Percentiles rank a stretch among this genome's conserved stretches.
These are phyloP conservation scores for Toxotes lorentzi DNA, from an alignment of 2,797 vertebrate genomes.

Conservation along the genomic window DNA sequence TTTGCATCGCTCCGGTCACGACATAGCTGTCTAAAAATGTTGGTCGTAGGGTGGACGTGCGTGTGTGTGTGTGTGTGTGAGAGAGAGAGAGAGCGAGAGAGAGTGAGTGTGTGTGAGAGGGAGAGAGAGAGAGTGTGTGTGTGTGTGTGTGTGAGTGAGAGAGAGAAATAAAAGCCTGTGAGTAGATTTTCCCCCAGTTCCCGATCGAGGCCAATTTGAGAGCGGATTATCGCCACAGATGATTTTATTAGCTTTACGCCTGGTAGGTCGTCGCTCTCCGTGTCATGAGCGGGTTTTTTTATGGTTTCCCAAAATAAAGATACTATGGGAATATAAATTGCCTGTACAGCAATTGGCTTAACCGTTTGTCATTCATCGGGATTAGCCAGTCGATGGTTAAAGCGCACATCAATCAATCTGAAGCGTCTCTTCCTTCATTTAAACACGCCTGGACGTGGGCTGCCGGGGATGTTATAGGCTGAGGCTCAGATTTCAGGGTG, in stretches of 20 bases:
- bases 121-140: not conserved
- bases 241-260: conserved; percentile 71
- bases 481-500: conserved; percentile 48
- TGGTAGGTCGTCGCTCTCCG: conserved; percentile 67
- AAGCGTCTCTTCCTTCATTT: conserved; percentile 57
- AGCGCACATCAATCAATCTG: conserved; percentile 79
- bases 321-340: conserved; percentile 78
- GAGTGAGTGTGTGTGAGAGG: not conserved
- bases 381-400: conserved; percentile 81
- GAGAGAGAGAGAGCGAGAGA: not conserved
- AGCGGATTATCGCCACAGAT: conserved; percentile 60
- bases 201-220: conserved; percentile 62
- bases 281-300: conserved; percentile 56
- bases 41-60: conserved; percentile 40
- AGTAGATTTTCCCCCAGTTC: conserved; percentile 41
- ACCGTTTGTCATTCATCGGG: conserved; percentile 80
- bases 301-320: conserved; percentile 79
- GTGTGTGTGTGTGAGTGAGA: not conserved
- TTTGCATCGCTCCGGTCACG: conserved; percentile 81
- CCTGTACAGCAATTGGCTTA: conserved; percentile 81
- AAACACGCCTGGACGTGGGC: conserved; percentile 70
- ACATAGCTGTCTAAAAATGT: conserved; percentile 65
- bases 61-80: not conserved
- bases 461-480: conserved; percentile 64
- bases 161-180: conserved; percentile 19